A percentile compares a stretch with the other conserved stretches of the same genome.
phyloP scores from a whole-genome alignment of 2,888 invertebrate species.

The Iselma pallidipennis region DNA sequence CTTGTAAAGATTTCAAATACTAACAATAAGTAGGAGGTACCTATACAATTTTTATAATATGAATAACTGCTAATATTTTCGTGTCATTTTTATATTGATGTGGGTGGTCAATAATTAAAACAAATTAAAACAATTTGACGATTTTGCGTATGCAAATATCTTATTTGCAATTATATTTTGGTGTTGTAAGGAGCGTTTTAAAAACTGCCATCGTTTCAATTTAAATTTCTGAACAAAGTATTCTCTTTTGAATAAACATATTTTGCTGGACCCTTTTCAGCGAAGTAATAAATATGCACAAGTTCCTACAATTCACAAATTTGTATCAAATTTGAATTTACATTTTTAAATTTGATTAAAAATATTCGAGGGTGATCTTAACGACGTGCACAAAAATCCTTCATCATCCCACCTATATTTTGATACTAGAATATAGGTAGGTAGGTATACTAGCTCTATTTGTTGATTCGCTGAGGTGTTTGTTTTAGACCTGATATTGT shows the following conservation, averaged over 20 bases:
- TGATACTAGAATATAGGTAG: constrained; percentile 30
- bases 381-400: neutral
- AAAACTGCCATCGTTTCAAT: constrained; percentile 45
- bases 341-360: constrained; percentile 50
- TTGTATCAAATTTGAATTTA: constrained; percentile 53
- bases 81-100: neutral
- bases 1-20: no score
- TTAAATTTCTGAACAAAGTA: constrained; percentile 50
- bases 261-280: constrained; percentile 46
- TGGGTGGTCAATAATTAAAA: constrained; percentile 32
- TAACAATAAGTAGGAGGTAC: no score
- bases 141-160: constrained; percentile 41
- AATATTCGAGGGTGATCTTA: constrained; percentile 21
- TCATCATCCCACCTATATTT: constrained; percentile 12
- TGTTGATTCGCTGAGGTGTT: constrained; percentile 28
- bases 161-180: constrained; percentile 35
- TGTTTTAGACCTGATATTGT: constrained; percentile 18
- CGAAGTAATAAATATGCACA: constrained; percentile 52
- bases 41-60: no score
- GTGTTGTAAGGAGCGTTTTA: constrained; percentile 30
- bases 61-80: neutral
- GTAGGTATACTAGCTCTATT: constrained; percentile 4
- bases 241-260: constrained; percentile 54
- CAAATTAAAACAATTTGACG: constrained; percentile 37
- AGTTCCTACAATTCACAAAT: constrained; percentile 50